Conservation (phyloP, 1,140 invertebrate genomes). For the Microvelia longipes region DNA sequence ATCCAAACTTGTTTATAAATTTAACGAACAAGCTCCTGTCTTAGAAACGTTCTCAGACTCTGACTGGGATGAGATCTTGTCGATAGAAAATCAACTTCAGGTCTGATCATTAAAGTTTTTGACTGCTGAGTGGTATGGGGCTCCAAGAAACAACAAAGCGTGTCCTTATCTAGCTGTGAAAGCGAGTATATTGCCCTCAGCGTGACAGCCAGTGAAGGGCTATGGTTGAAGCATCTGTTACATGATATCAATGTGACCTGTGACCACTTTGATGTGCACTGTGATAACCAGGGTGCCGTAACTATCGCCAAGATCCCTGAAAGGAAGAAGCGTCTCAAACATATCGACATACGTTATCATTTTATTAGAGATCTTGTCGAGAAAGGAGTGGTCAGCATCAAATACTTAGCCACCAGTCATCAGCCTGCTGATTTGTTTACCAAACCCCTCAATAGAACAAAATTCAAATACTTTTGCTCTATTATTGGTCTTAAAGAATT, state of each 20-base stretch:
- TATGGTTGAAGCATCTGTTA: background rate
- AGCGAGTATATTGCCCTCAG: constrained; percentile 1
- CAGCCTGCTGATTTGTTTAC: constrained; percentile 11
- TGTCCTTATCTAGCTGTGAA: background rate
- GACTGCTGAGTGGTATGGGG: background rate
- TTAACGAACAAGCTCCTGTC: background rate
- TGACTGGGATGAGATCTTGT: background rate
- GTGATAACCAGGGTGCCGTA: constrained; percentile 20
- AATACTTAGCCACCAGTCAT: constrained; percentile 8
- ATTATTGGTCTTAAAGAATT: too few relatives aligned
- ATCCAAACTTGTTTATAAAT: background rate
- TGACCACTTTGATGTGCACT: background rate
- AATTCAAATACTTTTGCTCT: too few relatives aligned
- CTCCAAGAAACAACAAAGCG: constrained; percentile 1
- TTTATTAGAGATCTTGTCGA: constrained; percentile 13
- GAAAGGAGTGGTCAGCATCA: constrained; percentile 9
- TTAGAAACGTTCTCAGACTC: background rate
- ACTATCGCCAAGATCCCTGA: background rate
- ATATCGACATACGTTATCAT: constrained; percentile 7
- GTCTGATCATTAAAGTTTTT: background rate
- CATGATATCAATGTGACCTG: background rate
- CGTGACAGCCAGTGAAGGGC: background rate
- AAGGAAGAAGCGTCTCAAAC: constrained; percentile 4
- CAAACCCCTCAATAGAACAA: too few relatives aligned
- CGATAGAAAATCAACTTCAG: background rate